Conservation (phyloP, 2,888 invertebrate species). For the Tipula vernalis region DNA sequence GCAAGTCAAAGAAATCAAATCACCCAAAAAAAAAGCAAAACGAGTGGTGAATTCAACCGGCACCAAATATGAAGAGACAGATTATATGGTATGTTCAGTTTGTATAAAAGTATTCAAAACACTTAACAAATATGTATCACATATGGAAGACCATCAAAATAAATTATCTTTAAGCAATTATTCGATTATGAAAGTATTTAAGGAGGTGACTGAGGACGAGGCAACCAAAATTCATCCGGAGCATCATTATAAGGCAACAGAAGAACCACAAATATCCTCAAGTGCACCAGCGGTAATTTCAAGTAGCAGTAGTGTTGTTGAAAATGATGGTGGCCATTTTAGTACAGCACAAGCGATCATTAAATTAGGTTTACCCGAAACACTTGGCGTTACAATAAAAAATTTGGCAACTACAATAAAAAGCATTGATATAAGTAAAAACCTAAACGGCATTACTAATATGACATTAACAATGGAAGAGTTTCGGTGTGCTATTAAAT, state of each 20-base stretch:
- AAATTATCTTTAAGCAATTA: background rate
- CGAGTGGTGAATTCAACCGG: background rate
- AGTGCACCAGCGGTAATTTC: background rate
- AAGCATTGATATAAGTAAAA: background rate
- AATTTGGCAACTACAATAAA: background rate
- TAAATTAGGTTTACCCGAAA: background rate
- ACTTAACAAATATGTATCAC: background rate
- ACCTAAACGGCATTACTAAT: background rate
- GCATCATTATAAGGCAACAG: background rate
- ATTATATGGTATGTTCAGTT: background rate
- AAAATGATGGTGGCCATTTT: background rate
- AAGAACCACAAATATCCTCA: background rate
- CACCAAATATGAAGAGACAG: background rate
- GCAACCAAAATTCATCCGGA: background rate
- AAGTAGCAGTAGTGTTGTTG: background rate
- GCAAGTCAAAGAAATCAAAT: background rate
- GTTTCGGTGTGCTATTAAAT: background rate
- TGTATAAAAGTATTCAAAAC: background rate
- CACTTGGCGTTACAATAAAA: background rate
- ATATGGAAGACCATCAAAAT: background rate
- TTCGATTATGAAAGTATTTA: background rate
- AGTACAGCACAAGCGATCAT: background rate
- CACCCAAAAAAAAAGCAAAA: background rate
- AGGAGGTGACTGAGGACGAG: background rate
- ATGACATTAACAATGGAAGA: background rate